Evolutionary conservation across 2,888 invertebrate species (phyloP).

Genomic region (Standfussiana lucernea): DNA sequence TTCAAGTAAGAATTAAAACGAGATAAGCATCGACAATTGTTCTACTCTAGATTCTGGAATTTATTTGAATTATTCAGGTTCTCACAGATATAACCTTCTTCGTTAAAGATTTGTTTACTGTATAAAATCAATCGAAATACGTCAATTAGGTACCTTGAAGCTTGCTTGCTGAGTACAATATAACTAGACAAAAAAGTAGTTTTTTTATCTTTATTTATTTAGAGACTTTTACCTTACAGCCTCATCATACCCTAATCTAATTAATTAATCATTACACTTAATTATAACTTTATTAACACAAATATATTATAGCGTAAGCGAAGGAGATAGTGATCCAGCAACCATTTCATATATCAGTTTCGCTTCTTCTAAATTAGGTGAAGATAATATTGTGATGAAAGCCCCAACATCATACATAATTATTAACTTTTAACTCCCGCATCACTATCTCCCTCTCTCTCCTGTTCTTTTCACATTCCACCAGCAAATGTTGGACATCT

Average conservation of each 20-base stretch:
- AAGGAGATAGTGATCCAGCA: not conserved
- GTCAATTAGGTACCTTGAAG: constrained; percentile 22
- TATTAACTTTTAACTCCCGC: not conserved
- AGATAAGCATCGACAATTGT: not conserved
- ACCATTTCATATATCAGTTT: constrained; percentile 4
- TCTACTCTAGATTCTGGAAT: not conserved
- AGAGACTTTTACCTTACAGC: too few species aligned
- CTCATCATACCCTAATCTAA: too few species aligned
- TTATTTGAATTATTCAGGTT: not conserved
- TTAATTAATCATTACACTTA: not conserved
- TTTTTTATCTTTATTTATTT: too few species aligned
- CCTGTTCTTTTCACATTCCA: constrained; percentile 4
- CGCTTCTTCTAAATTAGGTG: not conserved
- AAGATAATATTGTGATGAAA: not conserved
- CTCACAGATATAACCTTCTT: not conserved
- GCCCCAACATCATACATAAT: too few species aligned
- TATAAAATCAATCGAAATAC: not conserved
- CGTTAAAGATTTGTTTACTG: not conserved
- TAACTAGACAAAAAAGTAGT: not conserved
- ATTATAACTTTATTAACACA: not conserved
- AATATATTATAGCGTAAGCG: not conserved
- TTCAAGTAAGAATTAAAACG: not conserved
- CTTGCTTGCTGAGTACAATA: not conserved
- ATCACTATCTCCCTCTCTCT: not conserved
- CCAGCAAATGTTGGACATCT: not conserved